These are phyloP conservation scores for Phataginus tricuspis DNA, from an alignment of 2,797 vertebrate species.

Conservation along the genomic window DNA sequence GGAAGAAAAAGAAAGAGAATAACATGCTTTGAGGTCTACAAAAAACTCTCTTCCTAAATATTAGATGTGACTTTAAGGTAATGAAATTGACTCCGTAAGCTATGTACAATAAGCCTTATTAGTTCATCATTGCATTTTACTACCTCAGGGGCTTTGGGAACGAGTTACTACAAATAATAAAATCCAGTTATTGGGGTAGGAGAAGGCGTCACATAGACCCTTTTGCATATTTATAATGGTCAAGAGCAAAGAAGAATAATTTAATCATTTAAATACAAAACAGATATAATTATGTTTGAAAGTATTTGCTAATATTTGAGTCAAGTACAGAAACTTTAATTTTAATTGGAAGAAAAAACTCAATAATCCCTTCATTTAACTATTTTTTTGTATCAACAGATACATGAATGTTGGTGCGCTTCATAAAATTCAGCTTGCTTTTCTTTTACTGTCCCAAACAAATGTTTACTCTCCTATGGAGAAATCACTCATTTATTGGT, in stretches of 20 bases:
- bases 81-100: conserved; percentile 4
- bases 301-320: conserved; percentile 31
- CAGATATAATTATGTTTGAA: conserved; percentile 16
- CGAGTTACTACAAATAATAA: conserved; percentile 29
- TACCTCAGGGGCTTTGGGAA: conserved; percentile 34
- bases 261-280: conserved; percentile 32
- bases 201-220: not conserved
- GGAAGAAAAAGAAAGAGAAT: not conserved
- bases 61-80: conserved; percentile 33
- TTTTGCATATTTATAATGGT: not conserved
- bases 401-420: not conserved
- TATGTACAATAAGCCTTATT: not conserved
- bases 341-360: conserved; percentile 16
- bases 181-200: not conserved
- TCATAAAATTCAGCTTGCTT: not conserved
- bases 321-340: conserved; percentile 17
- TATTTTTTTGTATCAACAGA: not conserved
- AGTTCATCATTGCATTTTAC: conserved; percentile 30
- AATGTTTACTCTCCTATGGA: conserved; percentile 16
- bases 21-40: not conserved
- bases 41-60: not conserved
- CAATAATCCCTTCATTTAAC: not conserved
- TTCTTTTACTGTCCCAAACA: conserved; percentile 35
- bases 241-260: not conserved
- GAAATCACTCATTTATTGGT: conserved; percentile 31